phyloP scores from a whole-genome alignment of 2,797 vertebrate species.

The Crenuchus spilurus region DNA sequence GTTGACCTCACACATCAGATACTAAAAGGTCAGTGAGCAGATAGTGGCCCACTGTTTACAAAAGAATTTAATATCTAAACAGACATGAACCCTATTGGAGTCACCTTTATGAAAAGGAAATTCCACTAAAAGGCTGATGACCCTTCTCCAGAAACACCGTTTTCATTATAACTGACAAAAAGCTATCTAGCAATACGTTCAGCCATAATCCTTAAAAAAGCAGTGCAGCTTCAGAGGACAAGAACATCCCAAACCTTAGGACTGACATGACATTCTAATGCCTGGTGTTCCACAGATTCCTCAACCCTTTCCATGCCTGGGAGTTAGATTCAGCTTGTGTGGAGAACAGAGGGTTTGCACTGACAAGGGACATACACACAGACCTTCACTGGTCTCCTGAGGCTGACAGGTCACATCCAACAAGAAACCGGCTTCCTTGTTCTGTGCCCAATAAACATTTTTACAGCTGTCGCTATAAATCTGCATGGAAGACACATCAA shows the following conservation, averaged over 20 bases:
- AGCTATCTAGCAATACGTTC: slow-evolving; percentile 33
- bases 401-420: slow-evolving; percentile 25
- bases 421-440: slow-evolving; percentile 50
- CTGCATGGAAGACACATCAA: slow-evolving; percentile 40
- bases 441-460: slow-evolving; percentile 56
- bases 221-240: slow-evolving; percentile 16
- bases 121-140: slow-evolving; percentile 21
- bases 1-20: background rate
- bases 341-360: background rate
- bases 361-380: slow-evolving; percentile 26
- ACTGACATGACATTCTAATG: slow-evolving; percentile 22
- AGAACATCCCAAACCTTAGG: slow-evolving; percentile 24
- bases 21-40: background rate
- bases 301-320: background rate
- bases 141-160: background rate
- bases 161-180: slow-evolving; percentile 7
- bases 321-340: slow-evolving; percentile 6
- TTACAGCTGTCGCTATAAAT: slow-evolving; percentile 61
- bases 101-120: slow-evolving; percentile 12
- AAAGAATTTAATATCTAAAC: background rate
- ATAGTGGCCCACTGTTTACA: background rate
- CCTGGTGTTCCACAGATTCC: slow-evolving; percentile 37
- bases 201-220: slow-evolving; percentile 36
- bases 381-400: slow-evolving; percentile 42
- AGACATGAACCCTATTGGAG: background rate